Conservation (phyloP, 2,888 invertebrate species). For the Dorcus hopei region DNA sequence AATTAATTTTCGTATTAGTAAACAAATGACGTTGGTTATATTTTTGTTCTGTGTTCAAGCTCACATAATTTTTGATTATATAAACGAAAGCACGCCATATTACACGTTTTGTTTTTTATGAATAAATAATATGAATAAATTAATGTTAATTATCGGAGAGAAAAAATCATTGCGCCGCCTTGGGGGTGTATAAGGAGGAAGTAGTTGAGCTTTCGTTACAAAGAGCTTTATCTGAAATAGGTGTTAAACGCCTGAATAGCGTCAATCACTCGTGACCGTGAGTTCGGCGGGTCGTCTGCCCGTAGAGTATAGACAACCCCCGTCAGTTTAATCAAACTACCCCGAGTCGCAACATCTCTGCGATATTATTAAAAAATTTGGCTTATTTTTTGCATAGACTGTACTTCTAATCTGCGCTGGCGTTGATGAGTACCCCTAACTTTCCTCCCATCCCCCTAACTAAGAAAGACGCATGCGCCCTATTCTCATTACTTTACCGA, state of each 20-base stretch:
- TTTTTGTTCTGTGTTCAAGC: no score
- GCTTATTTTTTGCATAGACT: slow-evolving; percentile 51
- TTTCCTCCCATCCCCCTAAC: slow-evolving; percentile 33
- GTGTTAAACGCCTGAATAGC: slow-evolving; percentile 30
- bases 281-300: slow-evolving; percentile 12
- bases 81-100: no score
- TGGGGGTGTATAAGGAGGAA: no score
- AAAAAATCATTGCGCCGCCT: no score
- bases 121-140: no score
- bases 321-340: slow-evolving; percentile 4
- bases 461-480: slow-evolving; percentile 45
- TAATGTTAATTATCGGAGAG: no score
- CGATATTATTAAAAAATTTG: slow-evolving; percentile 35
- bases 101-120: no score
- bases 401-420: slow-evolving; percentile 59
- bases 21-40: no score
- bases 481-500: slow-evolving; percentile 53
- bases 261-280: slow-evolving; percentile 29
- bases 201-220: background rate
- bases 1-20: no score
- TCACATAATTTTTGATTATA: no score
- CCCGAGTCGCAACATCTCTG: slow-evolving; percentile 16
- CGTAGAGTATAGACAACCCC: slow-evolving; percentile 16
- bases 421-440: slow-evolving; percentile 61
- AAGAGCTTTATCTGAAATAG: slow-evolving; percentile 18